Conservation (phyloP, 2,113 vertebrate species). For the Tachysurus fulvidraco region DNA sequence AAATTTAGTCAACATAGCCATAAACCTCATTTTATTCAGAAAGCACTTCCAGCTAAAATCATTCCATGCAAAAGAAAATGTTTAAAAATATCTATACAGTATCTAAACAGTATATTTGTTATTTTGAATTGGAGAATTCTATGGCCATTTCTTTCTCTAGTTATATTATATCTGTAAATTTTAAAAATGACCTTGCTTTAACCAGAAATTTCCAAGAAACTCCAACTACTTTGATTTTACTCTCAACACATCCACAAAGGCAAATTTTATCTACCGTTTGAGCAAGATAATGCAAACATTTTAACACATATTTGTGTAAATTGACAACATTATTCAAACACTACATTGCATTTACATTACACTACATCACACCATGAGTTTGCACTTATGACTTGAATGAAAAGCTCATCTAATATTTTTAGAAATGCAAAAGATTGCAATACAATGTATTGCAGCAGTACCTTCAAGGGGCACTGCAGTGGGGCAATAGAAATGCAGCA, state of each 20-base stretch:
- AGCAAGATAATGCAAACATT: neutral
- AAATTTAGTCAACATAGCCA: neutral
- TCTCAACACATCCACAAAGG: neutral
- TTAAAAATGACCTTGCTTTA: neutral
- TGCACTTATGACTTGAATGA: neutral
- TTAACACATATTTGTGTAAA: neutral
- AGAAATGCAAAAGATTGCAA: neutral
- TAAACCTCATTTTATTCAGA: neutral
- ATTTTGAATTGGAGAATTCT: neutral
- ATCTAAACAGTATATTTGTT: neutral
- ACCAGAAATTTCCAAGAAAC: neutral
- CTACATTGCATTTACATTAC: neutral
- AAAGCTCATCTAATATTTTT: neutral
- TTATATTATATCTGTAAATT: neutral
- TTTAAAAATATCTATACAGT: neutral
- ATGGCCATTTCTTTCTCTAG: neutral
- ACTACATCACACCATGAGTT: neutral
- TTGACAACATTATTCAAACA: neutral
- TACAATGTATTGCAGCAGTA: constrained; percentile 54
- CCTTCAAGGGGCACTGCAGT: constrained; percentile 84
- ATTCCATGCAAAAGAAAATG: neutral
- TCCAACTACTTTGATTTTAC: neutral
- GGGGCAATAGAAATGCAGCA: constrained; percentile 97
- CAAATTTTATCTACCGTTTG: neutral
- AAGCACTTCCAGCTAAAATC: neutral